These are phyloP conservation scores for Plebejus argus DNA, from an alignment of 2,888 invertebrate species.

Conservation along the genomic window DNA sequence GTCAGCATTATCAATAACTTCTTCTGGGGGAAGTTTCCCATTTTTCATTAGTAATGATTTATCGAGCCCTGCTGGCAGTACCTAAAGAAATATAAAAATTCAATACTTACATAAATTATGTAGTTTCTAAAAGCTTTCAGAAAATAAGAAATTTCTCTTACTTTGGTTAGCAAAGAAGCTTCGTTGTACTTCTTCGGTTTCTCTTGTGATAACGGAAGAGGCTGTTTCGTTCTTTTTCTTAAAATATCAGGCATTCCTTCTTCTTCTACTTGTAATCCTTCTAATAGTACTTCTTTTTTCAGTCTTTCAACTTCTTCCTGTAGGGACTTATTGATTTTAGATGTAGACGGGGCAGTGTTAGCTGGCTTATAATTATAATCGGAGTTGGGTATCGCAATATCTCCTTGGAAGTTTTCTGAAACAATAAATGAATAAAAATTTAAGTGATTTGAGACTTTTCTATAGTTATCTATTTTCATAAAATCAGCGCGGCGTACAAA, in stretches of 20 bases:
- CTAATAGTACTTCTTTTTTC: constrained; percentile 89
- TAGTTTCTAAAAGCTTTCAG: too few relatives aligned
- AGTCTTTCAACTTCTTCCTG: constrained; percentile 90
- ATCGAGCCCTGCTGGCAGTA: constrained; percentile 67
- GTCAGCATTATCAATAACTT: constrained; percentile 55
- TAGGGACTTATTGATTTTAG: constrained; percentile 83
- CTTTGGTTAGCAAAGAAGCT: constrained; percentile 69
- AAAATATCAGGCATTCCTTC: constrained; percentile 89
- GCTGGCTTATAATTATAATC: constrained; percentile 62
- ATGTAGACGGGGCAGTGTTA: constrained; percentile 60
- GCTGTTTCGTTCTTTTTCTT: constrained; percentile 86
- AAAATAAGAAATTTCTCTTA: constrained; percentile 43
- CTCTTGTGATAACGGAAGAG: constrained; percentile 69
- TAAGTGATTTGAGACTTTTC: background rate
- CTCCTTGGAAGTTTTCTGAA: constrained; percentile 90
- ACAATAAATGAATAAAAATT: constrained; percentile 47
- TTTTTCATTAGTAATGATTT: constrained; percentile 70
- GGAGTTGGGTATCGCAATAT: constrained; percentile 88
- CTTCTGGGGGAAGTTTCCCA: constrained; percentile 66
- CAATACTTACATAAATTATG: too few relatives aligned
- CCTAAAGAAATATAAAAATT: constrained; percentile 47
- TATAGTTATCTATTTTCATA: background rate
- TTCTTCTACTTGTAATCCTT: constrained; percentile 91
- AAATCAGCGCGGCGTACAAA: background rate
- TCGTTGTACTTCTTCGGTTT: constrained; percentile 77